Base-by-base conservation (phyloP, 2,113 vertebrate genomes). In the Sapajus apella region DNA sequence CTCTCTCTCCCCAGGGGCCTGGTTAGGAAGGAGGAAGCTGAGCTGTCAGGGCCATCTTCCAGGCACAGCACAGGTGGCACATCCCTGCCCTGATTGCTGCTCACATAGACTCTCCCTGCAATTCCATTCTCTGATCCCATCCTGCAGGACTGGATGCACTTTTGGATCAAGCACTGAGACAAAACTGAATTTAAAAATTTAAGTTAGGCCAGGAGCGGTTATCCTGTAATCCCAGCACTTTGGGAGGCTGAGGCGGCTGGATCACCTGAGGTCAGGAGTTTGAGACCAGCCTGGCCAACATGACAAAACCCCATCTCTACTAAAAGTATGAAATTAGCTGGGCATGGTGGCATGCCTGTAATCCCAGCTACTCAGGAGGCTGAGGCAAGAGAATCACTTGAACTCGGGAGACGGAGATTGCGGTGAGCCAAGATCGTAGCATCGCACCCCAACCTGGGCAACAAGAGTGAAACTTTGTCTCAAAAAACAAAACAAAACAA, bases 141-240 rank as follows among this genome's bases (percentile, higher is more conserved):
- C 50, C 75, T 43, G 40, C 9, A 58, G 3, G 4, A 61, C 72
- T 40, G 35, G 79, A 83, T 68, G 17, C 9, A 37, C 18, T 18
- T 70, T 32, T 12, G 58, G 25, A 61, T 27, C 35, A 81, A 93
- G 14, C 52, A 84, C 64, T 70, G 72, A 56, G 45, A 40, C 9
- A 94, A 92, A 94, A 79, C 61, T 55, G 20, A 88, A 61, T 72
- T 94, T 84, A 18, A 87, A 80, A 43, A 7, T 87, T 58, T 76
- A 68, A 66, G 77, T 70, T 25, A 88, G 58, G 25, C 58, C 25
- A 5, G 58, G 58, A 0, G 58, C 10, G 4, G 50, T 52, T 17
- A 52, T 52, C 25, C 58, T 61, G 58, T 30, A 1, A 61, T 30
- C 25, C 58, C 11, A 61, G 25, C 25, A 61, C 1, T 61, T 61